Evolutionary conservation across 2,113 vertebrate genomes (phyloP), one percentile per base, ranked within the genome.

Genomic region (Ochotona princeps): DNA sequence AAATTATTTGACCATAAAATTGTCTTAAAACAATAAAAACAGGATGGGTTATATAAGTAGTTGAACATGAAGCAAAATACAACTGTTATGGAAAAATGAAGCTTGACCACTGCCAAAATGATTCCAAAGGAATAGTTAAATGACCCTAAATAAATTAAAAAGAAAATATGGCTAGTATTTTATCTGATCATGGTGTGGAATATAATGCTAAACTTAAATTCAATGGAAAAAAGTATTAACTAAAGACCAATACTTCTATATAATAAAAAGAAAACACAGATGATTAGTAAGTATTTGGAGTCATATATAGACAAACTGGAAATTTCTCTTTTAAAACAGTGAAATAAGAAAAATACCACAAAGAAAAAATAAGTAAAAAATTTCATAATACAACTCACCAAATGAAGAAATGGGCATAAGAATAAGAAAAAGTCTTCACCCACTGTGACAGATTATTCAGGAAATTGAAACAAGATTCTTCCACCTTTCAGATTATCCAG

Each of bases 1-100:
- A 76, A 89, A 86, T 85, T 81, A 86, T 89, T 81, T 94, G 82
- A 86, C 89, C 70, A 69, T 91, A 87, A 82, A 90, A 72, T 57
- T 15, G 54, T 63, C 47, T 81, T 79, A 17, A 87, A 83, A 88
- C 32, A 57, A 8, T 65, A 32, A 12, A 9, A 83, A 83, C 23
- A 14, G 30, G 30, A 11, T 49, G 35, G 18, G 38, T 44, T 44
- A 44, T 44, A 57, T 75, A 82, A 69, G 18, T 18, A 81, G 32
- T 54, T 32, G 25, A 15, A 51, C 44, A n/a, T 75, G 15, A 12
- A 76, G 85, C 51, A 89, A 89, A 91, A 65, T 44, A 57, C 5
- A 80, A 66, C 78, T 66, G 60, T 92, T 63, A 30, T 11, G 30
- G 12, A 17, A 78, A 93, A 74, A 73, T 60, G 14, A 83, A 87